phyloP scores from a whole-genome alignment of 2,888 invertebrate genomes.

The Acleris cristana region DNA sequence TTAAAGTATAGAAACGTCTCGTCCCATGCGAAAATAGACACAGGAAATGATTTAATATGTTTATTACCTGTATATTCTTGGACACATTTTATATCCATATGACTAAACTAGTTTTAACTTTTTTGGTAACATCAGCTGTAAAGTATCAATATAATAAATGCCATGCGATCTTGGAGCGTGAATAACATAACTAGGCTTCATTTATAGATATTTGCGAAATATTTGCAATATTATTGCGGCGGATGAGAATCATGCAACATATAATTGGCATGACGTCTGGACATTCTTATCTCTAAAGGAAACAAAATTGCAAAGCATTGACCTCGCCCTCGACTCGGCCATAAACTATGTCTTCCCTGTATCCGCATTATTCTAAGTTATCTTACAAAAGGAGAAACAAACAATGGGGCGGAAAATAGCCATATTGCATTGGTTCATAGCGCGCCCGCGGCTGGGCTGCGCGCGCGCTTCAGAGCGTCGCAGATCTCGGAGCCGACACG shows the following conservation, averaged over 20 bases:
- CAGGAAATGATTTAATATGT: no score
- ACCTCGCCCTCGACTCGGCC: conserved; percentile 24
- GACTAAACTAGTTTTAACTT: no score
- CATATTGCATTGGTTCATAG: conserved; percentile 27
- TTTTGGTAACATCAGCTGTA: no score
- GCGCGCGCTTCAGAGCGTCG: conserved; percentile 15
- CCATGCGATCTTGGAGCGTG: no score
- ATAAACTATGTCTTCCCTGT: conserved; percentile 29
- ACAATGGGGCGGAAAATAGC: conserved; percentile 36
- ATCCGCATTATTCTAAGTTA: conserved; percentile 35
- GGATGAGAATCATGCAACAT: not conserved
- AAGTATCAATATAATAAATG: no score
- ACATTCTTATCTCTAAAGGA: conserved; percentile 29
- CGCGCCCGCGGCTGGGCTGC: conserved; percentile 28
- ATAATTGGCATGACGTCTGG: conserved; percentile 4
- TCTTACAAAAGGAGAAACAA: conserved; percentile 37
- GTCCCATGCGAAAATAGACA: no score
- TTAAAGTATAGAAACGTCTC: no score
- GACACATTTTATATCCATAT: no score
- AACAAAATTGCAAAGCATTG: conserved; percentile 25
- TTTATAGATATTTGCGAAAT: conserved; percentile 11
- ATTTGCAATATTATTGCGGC: not conserved
- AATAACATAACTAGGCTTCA: no score
- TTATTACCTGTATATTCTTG: no score
- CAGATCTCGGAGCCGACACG: conserved; percentile 20